Conservation (phyloP, 2,113 vertebrate genomes). For the Nothobranchius kuhntae region DNA sequence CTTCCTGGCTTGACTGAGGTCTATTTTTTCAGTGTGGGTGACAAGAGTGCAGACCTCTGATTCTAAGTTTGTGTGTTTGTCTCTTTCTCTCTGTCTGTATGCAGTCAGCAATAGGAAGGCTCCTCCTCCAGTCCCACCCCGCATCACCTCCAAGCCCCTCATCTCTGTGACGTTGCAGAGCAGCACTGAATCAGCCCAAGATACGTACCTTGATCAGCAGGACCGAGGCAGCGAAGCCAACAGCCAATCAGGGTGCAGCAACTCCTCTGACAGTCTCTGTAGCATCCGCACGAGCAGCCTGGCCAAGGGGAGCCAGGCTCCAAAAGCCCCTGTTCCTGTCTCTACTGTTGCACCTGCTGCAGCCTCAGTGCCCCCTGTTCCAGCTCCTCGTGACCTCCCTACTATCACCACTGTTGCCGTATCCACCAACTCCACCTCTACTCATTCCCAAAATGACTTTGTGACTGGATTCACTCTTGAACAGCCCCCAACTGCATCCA, state of each 20-base stretch:
- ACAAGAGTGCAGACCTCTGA: not conserved
- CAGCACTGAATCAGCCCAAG: conserved; percentile 98
- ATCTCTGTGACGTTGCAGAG: conserved; percentile 99
- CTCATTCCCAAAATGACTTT: conserved; percentile 73
- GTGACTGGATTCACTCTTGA: conserved; percentile 81
- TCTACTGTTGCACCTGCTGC: conserved; percentile 80
- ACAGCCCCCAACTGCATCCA: conserved; percentile 83
- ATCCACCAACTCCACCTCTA: conserved; percentile 47
- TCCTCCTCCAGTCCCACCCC: conserved; percentile 95
- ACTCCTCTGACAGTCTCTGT: conserved; percentile 96
- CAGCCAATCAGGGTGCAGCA: conserved; percentile 96
- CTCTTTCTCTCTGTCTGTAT: conserved; percentile 22
- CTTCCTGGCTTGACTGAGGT: not conserved
- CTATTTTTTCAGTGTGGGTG: not conserved
- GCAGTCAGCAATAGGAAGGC: conserved; percentile 91
- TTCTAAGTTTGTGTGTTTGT: not conserved
- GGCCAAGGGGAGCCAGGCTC: conserved; percentile 83
- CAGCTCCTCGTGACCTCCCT: conserved; percentile 77
- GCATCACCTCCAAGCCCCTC: conserved; percentile 95
- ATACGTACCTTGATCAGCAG: conserved; percentile 94
- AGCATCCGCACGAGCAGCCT: conserved; percentile 90
- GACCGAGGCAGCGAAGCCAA: conserved; percentile 93
- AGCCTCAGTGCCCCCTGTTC: conserved; percentile 74
- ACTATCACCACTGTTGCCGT: conserved; percentile 60
- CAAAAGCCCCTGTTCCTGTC: conserved; percentile 81